Evolutionary conservation across 1,140 invertebrate species (phyloP).

Genomic region (Aphelinus atriplicis): DNA sequence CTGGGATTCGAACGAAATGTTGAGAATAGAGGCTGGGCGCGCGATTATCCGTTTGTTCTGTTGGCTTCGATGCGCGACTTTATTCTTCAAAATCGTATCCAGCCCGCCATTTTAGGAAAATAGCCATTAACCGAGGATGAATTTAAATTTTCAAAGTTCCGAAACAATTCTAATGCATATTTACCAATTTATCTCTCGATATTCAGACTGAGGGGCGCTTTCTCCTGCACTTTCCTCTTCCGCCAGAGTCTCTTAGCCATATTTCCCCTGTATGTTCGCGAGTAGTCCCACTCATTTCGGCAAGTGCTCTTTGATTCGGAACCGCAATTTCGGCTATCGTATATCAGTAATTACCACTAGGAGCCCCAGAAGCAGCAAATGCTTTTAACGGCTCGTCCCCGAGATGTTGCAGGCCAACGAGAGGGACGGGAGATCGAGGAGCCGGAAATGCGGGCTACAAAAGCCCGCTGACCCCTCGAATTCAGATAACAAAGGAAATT

Average conservation of each 20-base stretch:
- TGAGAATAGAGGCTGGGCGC: too few relatives aligned
- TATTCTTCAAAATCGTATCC: too few relatives aligned
- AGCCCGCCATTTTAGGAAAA: too few relatives aligned
- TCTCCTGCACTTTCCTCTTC: neutral
- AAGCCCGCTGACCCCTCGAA: neutral
- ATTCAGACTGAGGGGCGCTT: neutral
- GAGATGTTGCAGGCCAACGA: slow-evolving; percentile 7
- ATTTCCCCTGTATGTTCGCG: too few relatives aligned
- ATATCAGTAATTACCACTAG: slow-evolving; percentile 56
- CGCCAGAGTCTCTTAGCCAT: neutral
- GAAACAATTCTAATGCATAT: too few relatives aligned
- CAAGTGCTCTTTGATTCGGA: slow-evolving; percentile 50
- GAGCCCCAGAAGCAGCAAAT: slow-evolving; percentile 45
- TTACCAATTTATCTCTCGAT: slow-evolving; percentile 6
- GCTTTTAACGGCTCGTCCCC: slow-evolving; percentile 35
- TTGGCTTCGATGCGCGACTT: too few relatives aligned
- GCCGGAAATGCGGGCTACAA: neutral
- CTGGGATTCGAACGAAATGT: too few relatives aligned
- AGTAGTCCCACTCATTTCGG: slow-evolving; percentile 47
- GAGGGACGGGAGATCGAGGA: slow-evolving; percentile 16
- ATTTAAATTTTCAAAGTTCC: too few relatives aligned
- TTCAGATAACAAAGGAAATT: slow-evolving; percentile 9
- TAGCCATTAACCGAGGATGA: too few relatives aligned
- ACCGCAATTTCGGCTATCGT: slow-evolving; percentile 41
- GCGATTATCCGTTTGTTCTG: too few relatives aligned